Base-by-base conservation (phyloP, 2,888 invertebrate species). In the Anodontia alba region DNA sequence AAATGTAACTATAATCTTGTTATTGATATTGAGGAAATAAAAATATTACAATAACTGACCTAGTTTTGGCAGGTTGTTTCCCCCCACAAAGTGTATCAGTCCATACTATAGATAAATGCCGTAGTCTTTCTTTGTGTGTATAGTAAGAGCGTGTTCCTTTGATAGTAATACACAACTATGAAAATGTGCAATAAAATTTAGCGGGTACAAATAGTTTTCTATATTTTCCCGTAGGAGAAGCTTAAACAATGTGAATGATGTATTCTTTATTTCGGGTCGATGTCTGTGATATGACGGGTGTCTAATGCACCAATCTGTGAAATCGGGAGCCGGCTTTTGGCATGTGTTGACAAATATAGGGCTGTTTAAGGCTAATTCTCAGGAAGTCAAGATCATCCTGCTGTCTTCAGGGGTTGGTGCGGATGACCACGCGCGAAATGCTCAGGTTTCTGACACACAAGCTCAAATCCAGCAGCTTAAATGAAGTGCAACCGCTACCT, bases 401-500 rank as follows among this genome's bases (percentile, higher is more conserved):
- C 23, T 54, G 3, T n/a, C n/a, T 36, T 67, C 29, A 29, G 26
- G 49, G 15, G 17, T 23, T 23, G 20, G 73, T 46, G 38, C 54
- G 66, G 62, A 80, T 80, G 83, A 73, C 79, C 57, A 23, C 62
- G 73, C 72, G 76, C 36, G 84, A 90, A 79, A 97, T 97, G 97
- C 96, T 97, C 95, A 97, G 97, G 96, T 97, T 97, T 95, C 96
- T 97, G 94, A 97, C 97, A 93, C 97, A 97, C 95, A 97, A 97
- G 96, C 96, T 97, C 95, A 96, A 96, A 95, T 97, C 97, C 95
- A 97, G 97, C 95, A 97, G 97, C 95, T 96, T 97, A 95, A 97
- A 97, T 96, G 97, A 97, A 96, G 96, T 97, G 95, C 94, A 93
- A n/a, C 54, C 54, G 23, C 8, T 46, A 3, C 46, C 46, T 20